Evolutionary conservation across 2,797 vertebrate species (phyloP).

Genomic region (Rousettus madagascariensis): DNA sequence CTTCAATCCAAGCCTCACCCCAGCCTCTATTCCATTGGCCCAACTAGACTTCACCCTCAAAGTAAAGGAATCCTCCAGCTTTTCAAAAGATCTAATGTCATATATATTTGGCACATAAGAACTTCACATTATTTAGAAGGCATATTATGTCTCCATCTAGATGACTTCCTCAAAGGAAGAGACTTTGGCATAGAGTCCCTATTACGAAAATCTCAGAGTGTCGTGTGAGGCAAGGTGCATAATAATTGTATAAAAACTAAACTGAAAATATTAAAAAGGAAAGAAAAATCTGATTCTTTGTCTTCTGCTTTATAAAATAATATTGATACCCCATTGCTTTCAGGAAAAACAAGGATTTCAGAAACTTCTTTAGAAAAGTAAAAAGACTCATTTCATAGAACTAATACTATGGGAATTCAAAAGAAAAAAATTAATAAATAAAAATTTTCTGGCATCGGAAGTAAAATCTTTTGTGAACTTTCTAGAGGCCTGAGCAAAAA

Average conservation of each 20-base stretch:
- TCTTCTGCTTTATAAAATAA: not conserved
- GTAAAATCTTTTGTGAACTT: slow-evolving; percentile 19
- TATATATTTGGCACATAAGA: not conserved
- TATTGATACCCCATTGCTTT: not conserved
- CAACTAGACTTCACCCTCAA: not conserved
- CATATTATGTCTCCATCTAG: not conserved
- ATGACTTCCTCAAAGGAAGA: not conserved
- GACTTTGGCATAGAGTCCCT: not conserved
- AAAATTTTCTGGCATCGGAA: not conserved
- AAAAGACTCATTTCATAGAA: not conserved
- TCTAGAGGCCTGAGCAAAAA: not conserved
- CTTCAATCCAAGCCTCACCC: fast-evolving
- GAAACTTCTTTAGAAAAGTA: not conserved
- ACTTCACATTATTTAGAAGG: not conserved
- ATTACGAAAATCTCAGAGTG: not conserved
- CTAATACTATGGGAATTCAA: not conserved
- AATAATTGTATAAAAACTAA: not conserved
- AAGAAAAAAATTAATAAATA: not conserved
- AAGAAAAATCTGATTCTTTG: not conserved
- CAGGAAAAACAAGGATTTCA: not conserved
- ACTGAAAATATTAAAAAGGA: not conserved
- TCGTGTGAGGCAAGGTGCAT: not conserved
- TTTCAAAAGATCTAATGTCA: no score
- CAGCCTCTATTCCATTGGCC: not conserved
- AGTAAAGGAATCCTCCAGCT: not conserved